These are phyloP conservation scores for Eolophus roseicapilla DNA, from an alignment of 2,113 vertebrate genomes.

Conservation along the genomic window DNA sequence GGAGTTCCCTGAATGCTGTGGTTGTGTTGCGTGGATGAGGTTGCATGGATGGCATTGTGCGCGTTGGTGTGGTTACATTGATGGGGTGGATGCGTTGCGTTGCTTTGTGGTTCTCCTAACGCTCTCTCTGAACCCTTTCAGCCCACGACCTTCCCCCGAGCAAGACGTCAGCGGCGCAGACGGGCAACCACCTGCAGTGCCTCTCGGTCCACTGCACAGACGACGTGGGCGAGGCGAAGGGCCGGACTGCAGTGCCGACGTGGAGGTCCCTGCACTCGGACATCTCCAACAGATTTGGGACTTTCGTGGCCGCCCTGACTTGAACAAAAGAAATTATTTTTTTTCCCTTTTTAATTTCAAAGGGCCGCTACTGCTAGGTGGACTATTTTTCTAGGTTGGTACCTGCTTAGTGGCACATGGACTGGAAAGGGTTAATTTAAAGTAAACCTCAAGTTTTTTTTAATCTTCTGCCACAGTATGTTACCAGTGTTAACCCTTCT, in stretches of 20 bases:
- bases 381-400: constrained; percentile 77
- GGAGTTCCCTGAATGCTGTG: neutral
- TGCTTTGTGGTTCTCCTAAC: neutral
- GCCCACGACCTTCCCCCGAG: constrained; percentile 89
- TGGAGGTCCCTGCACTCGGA: constrained; percentile 98
- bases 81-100: neutral
- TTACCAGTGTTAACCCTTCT: constrained; percentile 79
- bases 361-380: constrained; percentile 76
- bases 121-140: constrained; percentile 70
- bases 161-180: constrained; percentile 82
- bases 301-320: constrained; percentile 96
- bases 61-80: neutral
- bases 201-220: constrained; percentile 98
- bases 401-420: constrained; percentile 79
- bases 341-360: constrained; percentile 56
- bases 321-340: constrained; percentile 76
- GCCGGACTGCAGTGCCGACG: constrained; percentile 89
- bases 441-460: constrained; percentile 77
- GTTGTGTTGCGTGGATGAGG: neutral
- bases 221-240: constrained; percentile 91
- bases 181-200: constrained; percentile 93
- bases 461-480: constrained; percentile 74
- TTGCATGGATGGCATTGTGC: neutral
- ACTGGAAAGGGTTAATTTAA: constrained; percentile 84
- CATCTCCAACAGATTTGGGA: constrained; percentile 98